Evolutionary conservation across 2,888 invertebrate species (phyloP).

Genomic region (Smittia aterrima): DNA sequence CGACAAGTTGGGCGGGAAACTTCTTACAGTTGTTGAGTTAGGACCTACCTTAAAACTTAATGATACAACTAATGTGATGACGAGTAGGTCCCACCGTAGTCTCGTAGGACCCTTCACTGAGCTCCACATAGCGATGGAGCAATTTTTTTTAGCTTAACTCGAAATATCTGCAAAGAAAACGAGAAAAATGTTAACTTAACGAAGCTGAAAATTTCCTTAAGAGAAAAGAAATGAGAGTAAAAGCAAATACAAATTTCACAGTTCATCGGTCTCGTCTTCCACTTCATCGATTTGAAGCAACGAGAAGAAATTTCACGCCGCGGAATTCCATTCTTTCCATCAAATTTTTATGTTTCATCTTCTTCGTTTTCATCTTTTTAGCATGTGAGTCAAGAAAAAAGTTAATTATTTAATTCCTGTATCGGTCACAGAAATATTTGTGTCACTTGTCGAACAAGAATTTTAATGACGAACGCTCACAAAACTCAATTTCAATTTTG

Average conservation of each 20-base stretch:
- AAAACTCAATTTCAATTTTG: neutral
- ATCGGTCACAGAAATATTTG: neutral
- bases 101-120: slow-evolving; percentile 56
- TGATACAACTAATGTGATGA: slow-evolving; percentile 18
- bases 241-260: neutral
- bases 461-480: neutral
- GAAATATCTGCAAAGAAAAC: slow-evolving; percentile 9
- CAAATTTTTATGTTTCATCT: no score
- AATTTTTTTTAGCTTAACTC: neutral
- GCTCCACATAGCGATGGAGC: slow-evolving; percentile 51
- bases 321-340: neutral
- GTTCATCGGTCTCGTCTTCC: neutral
- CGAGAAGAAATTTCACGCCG: neutral
- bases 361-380: neutral
- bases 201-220: neutral
- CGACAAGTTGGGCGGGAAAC: neutral
- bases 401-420: slow-evolving; percentile 3
- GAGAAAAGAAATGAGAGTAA: neutral
- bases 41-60: slow-evolving; percentile 35
- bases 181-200: neutral
- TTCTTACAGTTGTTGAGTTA: neutral
- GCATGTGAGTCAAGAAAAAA: neutral
- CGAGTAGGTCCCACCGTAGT: slow-evolving; percentile 52
- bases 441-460: slow-evolving; percentile 2
- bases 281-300: neutral